phyloP scores from a whole-genome alignment of 1,140 invertebrate genomes.

The Musca vetustissima region DNA sequence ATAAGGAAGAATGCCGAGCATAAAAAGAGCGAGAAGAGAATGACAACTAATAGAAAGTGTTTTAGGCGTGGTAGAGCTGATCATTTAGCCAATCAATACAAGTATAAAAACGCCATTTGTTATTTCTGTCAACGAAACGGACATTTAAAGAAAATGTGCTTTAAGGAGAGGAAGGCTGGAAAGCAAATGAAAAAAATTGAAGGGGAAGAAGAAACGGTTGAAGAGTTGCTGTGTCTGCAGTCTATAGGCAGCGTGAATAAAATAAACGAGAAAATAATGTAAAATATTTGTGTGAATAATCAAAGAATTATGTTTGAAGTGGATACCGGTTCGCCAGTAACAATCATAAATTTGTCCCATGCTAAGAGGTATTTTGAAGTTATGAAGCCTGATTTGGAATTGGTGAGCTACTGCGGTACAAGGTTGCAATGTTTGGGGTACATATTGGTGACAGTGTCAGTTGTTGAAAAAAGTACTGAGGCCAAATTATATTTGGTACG shows the following conservation, averaged over 20 bases:
- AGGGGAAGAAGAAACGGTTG: not conserved
- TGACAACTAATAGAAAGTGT: not conserved
- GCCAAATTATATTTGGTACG: not conserved
- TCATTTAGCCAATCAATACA: not conserved
- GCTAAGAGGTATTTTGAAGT: constrained; percentile 3
- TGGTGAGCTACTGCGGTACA: not conserved
- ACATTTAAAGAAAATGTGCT: not conserved
- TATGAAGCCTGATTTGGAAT: not conserved
- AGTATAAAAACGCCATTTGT: not conserved
- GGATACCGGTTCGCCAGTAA: constrained; percentile 9
- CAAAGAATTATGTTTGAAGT: not conserved
- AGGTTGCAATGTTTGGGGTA: not conserved
- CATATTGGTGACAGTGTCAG: too few relatives aligned
- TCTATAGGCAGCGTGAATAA: not conserved
- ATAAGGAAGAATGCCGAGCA: not conserved
- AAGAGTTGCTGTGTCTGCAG: not conserved
- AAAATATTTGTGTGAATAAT: not conserved
- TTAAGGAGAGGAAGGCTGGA: not conserved
- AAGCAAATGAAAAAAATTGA: not conserved
- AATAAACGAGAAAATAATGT: not conserved
- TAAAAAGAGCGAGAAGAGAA: not conserved
- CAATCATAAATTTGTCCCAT: constrained; percentile 8
- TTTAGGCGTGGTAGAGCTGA: not conserved
- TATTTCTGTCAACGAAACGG: not conserved
- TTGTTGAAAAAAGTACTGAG: not conserved